Percentiles rank a stretch among this genome's conserved stretches.
Conservation (phyloP, 2,888 invertebrate genomes). For the Ichneumon xanthorius region DNA sequence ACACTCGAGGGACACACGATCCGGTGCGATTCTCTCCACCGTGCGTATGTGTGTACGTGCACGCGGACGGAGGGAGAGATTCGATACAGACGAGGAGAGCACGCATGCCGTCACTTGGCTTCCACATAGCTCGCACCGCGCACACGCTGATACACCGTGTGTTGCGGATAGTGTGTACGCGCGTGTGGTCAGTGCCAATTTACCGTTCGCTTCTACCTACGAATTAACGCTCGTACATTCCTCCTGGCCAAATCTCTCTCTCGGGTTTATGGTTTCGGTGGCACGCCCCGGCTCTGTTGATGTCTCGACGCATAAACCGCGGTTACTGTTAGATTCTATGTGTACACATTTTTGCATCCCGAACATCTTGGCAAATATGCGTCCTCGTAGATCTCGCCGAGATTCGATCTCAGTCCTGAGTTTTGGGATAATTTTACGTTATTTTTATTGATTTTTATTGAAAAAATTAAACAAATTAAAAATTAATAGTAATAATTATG, state of each 20-base stretch:
- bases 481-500: no score
- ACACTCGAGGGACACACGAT: slow-evolving; percentile 26
- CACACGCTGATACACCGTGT: neutral
- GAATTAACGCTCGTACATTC: slow-evolving; percentile 75
- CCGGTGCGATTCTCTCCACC: slow-evolving; percentile 16
- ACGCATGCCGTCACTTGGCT: slow-evolving; percentile 53
- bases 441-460: no score
- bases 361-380: no score
- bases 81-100: slow-evolving; percentile 40
- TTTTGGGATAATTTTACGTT: no score
- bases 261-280: slow-evolving; percentile 75
- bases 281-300: slow-evolving; percentile 72
- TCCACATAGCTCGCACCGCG: slow-evolving; percentile 5
- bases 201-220: slow-evolving; percentile 78
- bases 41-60: neutral
- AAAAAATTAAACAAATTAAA: no score
- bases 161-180: slow-evolving; percentile 63
- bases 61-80: neutral
- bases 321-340: neutral
- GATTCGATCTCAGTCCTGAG: no score
- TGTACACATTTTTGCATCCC: neutral
- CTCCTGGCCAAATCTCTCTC: slow-evolving; percentile 71
- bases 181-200: slow-evolving; percentile 80
- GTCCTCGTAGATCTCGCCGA: no score
- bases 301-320: slow-evolving; percentile 8